Conservation (phyloP, 1,140 invertebrate species). For the Papilio xuthus region DNA sequence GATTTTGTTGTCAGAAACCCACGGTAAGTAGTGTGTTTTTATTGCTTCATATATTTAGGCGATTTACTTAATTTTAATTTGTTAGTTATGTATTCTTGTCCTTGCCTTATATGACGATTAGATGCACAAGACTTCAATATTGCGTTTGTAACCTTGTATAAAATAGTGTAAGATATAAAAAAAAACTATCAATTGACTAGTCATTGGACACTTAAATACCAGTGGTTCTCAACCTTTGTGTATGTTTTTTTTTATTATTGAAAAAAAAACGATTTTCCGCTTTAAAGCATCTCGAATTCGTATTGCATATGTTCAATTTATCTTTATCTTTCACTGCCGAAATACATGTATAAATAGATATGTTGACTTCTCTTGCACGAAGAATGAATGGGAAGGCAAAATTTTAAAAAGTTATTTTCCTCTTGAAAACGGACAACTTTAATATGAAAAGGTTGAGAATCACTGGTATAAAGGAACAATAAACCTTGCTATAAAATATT, state of each 20-base stretch:
- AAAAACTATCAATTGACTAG: constrained; percentile 12
- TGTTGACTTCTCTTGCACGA: too few species aligned
- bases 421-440: too few species aligned
- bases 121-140: constrained; percentile 66
- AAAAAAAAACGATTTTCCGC: too few species aligned
- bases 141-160: constrained; percentile 48
- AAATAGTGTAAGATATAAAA: constrained; percentile 39
- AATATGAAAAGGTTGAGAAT: background rate
- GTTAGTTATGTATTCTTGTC: constrained; percentile 1
- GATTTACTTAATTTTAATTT: constrained; percentile 47
- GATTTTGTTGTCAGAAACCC: too few species aligned
- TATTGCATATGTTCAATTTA: too few species aligned
- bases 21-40: too few species aligned
- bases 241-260: too few species aligned
- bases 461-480: constrained; percentile 8
- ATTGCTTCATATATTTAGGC: constrained; percentile 43
- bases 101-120: constrained; percentile 51
- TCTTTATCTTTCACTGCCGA: too few species aligned
- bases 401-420: too few species aligned
- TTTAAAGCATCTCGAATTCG: too few species aligned
- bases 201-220: constrained; percentile 16
- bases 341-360: too few species aligned
- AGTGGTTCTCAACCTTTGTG: background rate
- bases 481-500: constrained; percentile 20
- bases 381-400: too few species aligned